Evolutionary conservation across 2,888 invertebrate genomes (phyloP).

Genomic region (Ypsolopha sequella): DNA sequence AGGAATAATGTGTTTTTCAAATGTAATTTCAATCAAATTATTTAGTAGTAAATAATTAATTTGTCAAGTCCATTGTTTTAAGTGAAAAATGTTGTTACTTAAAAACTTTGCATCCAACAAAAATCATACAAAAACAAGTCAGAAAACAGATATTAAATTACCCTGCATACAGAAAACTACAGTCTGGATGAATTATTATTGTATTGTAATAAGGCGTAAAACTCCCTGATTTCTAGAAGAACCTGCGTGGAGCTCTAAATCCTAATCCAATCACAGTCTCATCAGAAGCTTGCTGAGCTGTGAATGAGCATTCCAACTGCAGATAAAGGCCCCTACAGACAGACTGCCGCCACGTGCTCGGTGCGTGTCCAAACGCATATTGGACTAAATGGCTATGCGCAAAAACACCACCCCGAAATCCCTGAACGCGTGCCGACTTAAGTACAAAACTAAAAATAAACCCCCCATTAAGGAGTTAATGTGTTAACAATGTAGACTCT

Average conservation of each 20-base stretch:
- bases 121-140: no score
- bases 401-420: not conserved
- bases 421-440: conserved; percentile 36
- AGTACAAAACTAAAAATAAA: conserved; percentile 58
- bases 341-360: conserved; percentile 45
- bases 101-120: no score
- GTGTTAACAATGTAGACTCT: conserved; percentile 45
- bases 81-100: no score
- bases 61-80: no score
- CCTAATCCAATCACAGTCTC: conserved; percentile 56
- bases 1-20: no score
- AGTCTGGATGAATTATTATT: no score
- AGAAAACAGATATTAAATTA: no score
- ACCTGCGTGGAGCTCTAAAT: conserved; percentile 9
- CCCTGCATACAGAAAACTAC: no score
- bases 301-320: conserved; percentile 55
- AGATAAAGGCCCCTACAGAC: conserved; percentile 45
- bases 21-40: no score
- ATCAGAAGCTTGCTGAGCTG: conserved; percentile 44
- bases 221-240: no score
- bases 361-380: conserved; percentile 46
- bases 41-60: no score
- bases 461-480: conserved; percentile 58
- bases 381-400: conserved; percentile 30
- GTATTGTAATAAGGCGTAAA: no score